A percentile compares a stretch with the other conserved stretches of the same genome.
Evolutionary conservation across 64 coral and sea anemone species (phyloP).

Genomic region (Trachythela sp.): DNA sequence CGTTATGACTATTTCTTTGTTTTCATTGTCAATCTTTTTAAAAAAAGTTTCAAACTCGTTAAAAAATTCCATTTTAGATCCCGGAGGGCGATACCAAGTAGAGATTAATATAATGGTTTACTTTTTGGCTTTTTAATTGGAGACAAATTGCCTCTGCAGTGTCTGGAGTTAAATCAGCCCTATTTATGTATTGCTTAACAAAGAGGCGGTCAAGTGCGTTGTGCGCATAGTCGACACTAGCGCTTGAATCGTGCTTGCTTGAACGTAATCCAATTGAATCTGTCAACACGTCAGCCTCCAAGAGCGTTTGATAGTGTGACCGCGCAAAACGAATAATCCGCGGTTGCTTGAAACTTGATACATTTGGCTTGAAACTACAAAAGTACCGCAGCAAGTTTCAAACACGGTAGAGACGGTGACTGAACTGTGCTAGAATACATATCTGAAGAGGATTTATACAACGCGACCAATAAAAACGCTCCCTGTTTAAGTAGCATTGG

Average conservation of each 20-base stretch:
- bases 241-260: not conserved
- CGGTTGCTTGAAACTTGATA: not conserved
- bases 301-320: not conserved
- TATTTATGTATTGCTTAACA: too few species aligned
- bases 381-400: not conserved
- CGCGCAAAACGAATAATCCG: not conserved
- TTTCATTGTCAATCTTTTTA: too few species aligned
- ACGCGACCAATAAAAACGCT: conserved; percentile 6
- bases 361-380: conserved; percentile 12
- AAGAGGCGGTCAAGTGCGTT: too few species aligned
- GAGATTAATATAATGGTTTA: too few species aligned
- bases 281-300: conserved; percentile 3
- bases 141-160: too few species aligned
- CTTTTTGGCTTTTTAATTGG: too few species aligned
- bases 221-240: too few species aligned
- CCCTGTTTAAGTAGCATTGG: not conserved
- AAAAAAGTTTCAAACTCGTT: too few species aligned
- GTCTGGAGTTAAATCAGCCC: too few species aligned
- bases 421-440: conserved; percentile 16
- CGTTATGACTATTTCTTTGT: too few species aligned
- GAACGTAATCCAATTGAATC: conserved; percentile 14
- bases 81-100: too few species aligned
- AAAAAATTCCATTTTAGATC: too few species aligned
- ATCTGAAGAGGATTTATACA: not conserved
- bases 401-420: not conserved